These are phyloP conservation scores for Drosophila trapezifrons DNA, from an alignment of 1,140 invertebrate genomes.

Conservation along the genomic window DNA sequence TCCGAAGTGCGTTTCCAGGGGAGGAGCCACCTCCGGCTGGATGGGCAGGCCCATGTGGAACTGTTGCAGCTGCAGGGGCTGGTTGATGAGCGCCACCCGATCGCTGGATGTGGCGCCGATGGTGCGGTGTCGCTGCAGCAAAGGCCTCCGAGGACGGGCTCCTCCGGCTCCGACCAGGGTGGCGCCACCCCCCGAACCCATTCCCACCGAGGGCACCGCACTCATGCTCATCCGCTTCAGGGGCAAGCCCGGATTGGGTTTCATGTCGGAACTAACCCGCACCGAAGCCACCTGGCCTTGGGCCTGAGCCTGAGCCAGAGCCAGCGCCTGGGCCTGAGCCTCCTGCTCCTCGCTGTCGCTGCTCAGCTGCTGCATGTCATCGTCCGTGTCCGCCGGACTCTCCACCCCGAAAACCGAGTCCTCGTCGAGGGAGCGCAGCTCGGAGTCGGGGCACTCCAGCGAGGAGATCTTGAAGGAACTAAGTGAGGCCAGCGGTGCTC, in stretches of 20 bases:
- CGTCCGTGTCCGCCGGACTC: slow-evolving; percentile 87
- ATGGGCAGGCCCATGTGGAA: slow-evolving; percentile 34
- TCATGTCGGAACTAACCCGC: slow-evolving; percentile 10
- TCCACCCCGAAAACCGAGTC: slow-evolving; percentile 89
- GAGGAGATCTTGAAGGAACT: slow-evolving; percentile 89
- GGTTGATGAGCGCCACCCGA: slow-evolving; percentile 54
- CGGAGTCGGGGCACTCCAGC: slow-evolving; percentile 88
- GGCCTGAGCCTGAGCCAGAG: slow-evolving; percentile 7
- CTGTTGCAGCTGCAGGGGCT: slow-evolving; percentile 34
- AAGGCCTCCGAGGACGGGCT: slow-evolving; percentile 59
- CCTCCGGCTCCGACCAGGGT: slow-evolving; percentile 12
- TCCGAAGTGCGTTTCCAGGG: slow-evolving; percentile 77
- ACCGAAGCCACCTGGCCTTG: slow-evolving; percentile 18
- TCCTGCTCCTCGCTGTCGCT: slow-evolving; percentile 89
- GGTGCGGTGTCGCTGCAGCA: slow-evolving; percentile 76
- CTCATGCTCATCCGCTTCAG: slow-evolving; percentile 68
- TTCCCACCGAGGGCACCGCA: slow-evolving; percentile 24
- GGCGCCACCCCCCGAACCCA: background rate
- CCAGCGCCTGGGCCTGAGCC: slow-evolving; percentile 12
- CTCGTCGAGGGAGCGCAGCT: slow-evolving; percentile 87
- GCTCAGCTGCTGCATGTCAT: slow-evolving; percentile 91
- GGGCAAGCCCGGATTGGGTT: slow-evolving; percentile 37
- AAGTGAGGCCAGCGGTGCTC: slow-evolving; percentile 91
- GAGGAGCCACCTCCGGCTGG: slow-evolving; percentile 40
- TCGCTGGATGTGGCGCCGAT: slow-evolving; percentile 64